Evolutionary conservation across 2,113 vertebrate genomes (phyloP), one percentile per base, ranked within the genome.

Genomic region (Eleginops maclovinus): DNA sequence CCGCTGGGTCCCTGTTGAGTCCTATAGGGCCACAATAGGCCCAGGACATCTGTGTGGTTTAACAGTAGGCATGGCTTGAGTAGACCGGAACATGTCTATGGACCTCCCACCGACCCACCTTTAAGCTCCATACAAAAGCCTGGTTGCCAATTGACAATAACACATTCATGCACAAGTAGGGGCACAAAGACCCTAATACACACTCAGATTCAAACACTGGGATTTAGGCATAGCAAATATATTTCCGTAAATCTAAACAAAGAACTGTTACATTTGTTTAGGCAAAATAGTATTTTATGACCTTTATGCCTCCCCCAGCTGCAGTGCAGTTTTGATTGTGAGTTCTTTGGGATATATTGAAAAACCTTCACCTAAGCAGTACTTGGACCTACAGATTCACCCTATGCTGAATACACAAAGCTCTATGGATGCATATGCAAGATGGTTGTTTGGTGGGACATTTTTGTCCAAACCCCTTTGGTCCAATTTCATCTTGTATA

Each of bases 11-110:
- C 75, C 86, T 71, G 64, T 63, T 69, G 86, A 71, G 81, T 73
- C 75, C 55, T 74, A 41, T 31, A 62, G 68, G 68, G 61, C 68
- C 79, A 85, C 89, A 93, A 92, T 88, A 63, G 90, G 58, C 64
- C 69, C 56, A 28, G 61, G 87, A 87, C 92, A 91, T 91, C 84
- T 89, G 83, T 88, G 85, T 91, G 43, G 81, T 86, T 85, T 62
- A 88, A 79, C 77, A 77, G 88, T 81, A 71, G 66, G 66, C 67
- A 61, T 62, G 74, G 71, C 77, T 46, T 17, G 81, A 70, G 79
- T 56, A 66, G 73, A 90, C 89, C 76, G 69, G 89, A 91, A 91
- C 88, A 91, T 53, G 87, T 82, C 69, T 70, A 64, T 85, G 75
- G 83, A 77, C 84, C 86, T 91, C 93, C 91, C 65, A 83, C 79